Evolutionary conservation across 2,113 vertebrate genomes (phyloP).

Genomic region (Caloenas nicobarica): DNA sequence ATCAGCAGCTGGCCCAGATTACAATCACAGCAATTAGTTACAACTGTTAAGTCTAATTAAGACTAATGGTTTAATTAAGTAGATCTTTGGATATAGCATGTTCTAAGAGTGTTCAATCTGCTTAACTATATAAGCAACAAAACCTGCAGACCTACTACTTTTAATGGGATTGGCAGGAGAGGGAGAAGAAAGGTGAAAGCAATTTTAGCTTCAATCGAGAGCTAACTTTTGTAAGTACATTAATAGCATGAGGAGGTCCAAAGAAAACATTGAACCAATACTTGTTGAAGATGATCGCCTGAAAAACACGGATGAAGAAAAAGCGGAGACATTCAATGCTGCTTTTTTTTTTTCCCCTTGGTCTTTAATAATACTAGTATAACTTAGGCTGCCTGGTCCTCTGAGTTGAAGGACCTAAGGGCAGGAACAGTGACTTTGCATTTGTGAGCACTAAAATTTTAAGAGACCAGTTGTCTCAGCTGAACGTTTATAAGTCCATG

Average conservation of each 20-base stretch:
- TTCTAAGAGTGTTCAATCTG: neutral
- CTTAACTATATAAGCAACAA: neutral
- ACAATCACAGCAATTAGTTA: slow-evolving; percentile 15
- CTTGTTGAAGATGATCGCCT: neutral
- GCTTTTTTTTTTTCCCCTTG: neutral
- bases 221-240: rapidly evolving
- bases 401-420: neutral
- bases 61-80: slow-evolving; percentile 23
- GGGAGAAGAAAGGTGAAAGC: neutral
- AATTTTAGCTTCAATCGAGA: neutral
- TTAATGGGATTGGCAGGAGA: neutral
- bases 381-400: neutral
- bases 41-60: slow-evolving; percentile 39
- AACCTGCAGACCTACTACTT: neutral
- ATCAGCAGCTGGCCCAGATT: slow-evolving; percentile 1
- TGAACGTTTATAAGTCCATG: no score
- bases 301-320: neutral
- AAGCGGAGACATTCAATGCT: neutral
- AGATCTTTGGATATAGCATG: neutral
- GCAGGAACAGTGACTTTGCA: neutral
- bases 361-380: neutral
- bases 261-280: neutral
- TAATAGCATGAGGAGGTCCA: neutral
- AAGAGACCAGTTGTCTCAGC: no score
- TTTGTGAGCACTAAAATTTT: neutral